phyloP scores from a whole-genome alignment of 2,113 vertebrate species.

The Siniperca knerii region DNA sequence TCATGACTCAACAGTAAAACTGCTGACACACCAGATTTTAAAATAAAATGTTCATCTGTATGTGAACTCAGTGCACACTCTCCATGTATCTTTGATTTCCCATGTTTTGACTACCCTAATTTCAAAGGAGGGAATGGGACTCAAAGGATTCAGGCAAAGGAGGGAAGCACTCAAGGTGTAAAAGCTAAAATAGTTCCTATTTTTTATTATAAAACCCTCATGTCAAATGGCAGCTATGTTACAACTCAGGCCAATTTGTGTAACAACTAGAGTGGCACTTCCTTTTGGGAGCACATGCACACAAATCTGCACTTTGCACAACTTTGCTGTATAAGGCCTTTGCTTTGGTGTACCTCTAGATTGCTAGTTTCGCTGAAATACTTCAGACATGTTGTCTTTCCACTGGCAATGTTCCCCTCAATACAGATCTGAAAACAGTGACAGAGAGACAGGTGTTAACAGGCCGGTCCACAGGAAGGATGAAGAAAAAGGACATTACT shows the following conservation, averaged over 20 bases:
- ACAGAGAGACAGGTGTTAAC: not conserved
- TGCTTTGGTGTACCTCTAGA: conserved; percentile 86
- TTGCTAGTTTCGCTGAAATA: conserved; percentile 89
- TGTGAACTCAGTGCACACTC: not conserved
- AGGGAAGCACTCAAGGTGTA: no score
- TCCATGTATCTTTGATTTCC: no score
- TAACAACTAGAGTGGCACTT: not conserved
- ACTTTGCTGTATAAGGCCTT: no score
- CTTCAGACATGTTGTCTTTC: conserved; percentile 95
- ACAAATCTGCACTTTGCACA: not conserved
- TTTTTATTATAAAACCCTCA: not conserved
- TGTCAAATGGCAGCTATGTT: not conserved
- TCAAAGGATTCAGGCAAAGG: not conserved
- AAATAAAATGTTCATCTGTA: not conserved
- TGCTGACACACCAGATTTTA: not conserved
- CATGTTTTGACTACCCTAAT: not conserved
- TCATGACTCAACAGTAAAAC: not conserved
- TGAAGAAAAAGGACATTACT: not conserved
- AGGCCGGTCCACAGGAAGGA: not conserved
- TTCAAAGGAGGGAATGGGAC: not conserved
- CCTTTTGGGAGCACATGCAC: not conserved
- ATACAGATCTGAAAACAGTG: conserved; percentile 87
- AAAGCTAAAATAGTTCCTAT: not conserved
- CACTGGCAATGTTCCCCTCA: conserved; percentile 96
- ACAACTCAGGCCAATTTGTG: not conserved